Evolutionary conservation across 2,888 invertebrate species (phyloP).

Genomic region (Trachelus troglodyta): DNA sequence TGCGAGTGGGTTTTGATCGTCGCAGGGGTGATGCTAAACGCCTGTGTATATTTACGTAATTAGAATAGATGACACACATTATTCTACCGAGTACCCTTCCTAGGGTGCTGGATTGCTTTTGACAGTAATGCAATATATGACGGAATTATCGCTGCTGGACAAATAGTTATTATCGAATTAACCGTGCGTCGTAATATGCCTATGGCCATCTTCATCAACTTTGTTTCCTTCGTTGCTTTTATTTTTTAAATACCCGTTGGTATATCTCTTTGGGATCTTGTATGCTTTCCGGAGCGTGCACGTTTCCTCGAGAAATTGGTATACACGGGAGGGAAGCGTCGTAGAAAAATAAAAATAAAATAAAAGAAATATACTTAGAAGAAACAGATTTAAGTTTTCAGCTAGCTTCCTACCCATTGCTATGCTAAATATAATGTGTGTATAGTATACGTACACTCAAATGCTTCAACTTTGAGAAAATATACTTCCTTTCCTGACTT

Average conservation of each 20-base stretch:
- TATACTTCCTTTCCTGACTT: neutral
- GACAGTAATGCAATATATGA: neutral
- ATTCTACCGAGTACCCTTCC: neutral
- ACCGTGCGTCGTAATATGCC: neutral
- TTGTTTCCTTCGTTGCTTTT: neutral
- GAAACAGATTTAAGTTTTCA: neutral
- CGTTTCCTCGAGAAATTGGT: neutral
- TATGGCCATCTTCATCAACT: neutral
- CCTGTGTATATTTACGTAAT: neutral
- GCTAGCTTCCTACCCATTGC: neutral
- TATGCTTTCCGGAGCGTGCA: neutral
- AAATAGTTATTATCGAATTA: neutral
- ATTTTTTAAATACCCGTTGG: neutral
- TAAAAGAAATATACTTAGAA: neutral
- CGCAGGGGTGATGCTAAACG: neutral
- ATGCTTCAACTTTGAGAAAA: neutral
- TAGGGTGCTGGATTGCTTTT: neutral
- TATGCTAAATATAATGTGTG: neutral
- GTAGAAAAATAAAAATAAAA: neutral
- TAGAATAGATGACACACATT: neutral
- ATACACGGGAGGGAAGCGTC: neutral
- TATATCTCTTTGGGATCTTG: neutral
- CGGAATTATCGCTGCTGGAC: neutral
- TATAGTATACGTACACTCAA: neutral
- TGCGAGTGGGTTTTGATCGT: neutral